phyloP scores from a whole-genome alignment of 1,140 invertebrate species.

The Leptinotarsa lineolata region DNA sequence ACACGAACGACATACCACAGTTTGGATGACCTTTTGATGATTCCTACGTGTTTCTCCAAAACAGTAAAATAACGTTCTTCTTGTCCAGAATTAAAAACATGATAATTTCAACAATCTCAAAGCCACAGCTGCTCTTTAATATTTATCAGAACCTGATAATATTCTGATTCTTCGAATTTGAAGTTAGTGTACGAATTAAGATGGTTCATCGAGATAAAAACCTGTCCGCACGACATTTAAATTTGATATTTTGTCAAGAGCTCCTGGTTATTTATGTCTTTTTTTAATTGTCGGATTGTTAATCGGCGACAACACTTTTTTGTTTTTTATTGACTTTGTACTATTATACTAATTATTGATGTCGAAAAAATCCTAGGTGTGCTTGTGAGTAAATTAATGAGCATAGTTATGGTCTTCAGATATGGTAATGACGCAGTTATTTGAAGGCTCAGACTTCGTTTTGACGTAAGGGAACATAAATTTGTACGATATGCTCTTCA shows the following conservation, averaged over 20 bases:
- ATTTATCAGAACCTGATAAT: slow-evolving; percentile 32
- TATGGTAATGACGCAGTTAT: too few relatives aligned
- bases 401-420: too few relatives aligned
- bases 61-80: neutral
- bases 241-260: neutral
- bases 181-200: slow-evolving; percentile 23
- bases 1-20: neutral
- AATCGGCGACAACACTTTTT: neutral
- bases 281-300: slow-evolving; percentile 2
- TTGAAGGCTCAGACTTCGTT: too few relatives aligned
- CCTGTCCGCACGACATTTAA: slow-evolving; percentile 9
- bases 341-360: neutral
- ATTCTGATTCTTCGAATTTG: slow-evolving; percentile 29
- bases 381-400: too few relatives aligned
- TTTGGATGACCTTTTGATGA: slow-evolving; percentile 20
- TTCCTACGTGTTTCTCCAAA: slow-evolving; percentile 17
- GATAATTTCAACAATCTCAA: slow-evolving; percentile 15
- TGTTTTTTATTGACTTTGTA: neutral
- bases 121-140: slow-evolving; percentile 26
- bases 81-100: neutral
- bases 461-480: too few relatives aligned
- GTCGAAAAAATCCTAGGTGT: neutral
- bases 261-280: neutral
- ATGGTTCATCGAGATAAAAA: slow-evolving; percentile 25
- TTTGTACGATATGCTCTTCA: too few relatives aligned